Evolutionary conservation across 2,797 vertebrate species (phyloP), one percentile per base, ranked within the genome.

Genomic region (Sebastolobus altivelis): DNA sequence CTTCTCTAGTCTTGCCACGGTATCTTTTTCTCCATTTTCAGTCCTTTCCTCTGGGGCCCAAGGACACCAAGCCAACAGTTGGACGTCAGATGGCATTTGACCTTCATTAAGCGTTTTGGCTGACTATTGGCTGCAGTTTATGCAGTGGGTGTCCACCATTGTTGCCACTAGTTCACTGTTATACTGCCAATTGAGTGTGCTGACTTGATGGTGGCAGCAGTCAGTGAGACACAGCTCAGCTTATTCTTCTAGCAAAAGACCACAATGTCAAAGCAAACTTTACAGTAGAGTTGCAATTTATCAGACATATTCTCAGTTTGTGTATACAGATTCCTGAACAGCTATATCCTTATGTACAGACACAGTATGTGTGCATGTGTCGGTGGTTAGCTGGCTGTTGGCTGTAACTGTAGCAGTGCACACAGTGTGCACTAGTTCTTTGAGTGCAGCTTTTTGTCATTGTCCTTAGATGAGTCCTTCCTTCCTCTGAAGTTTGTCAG

Each of bases 401-500:
- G 11, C 63, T 52, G 7, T 38, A 37, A 20, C 9, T 4, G 20
- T 67, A 40, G 13, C 31, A 38, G 6, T 43, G 16, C 25, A n/a
- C 16, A 31, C 16, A 18, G 58, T 27, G 55, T 54, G 20, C 27
- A 56, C 54, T 25, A 16, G 46, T 20, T 49, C 8, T 49, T 16
- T 43, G 40, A 43, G 52, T 31, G 66, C 13, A 67, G 40, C 31
- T 54, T 37, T 54, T n/a, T 52, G 40, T 49, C 12, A 7, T 38
- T 46, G 38, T 60, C 40, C 9, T 60, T 14, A 35, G 20, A 14
- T 11, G 10, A 68, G n/a, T 31, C 25, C 27, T 65, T 65, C 29
- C 43, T 62, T 72, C 60, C 54, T 56, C 62, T 46, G 8, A 46
- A 10, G 13, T 52, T 20, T 77, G 31, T 54, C 71, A 13, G 31